Base-by-base conservation (phyloP, 2,888 invertebrate genomes). In the Sepioteuthis lessoniana region DNA sequence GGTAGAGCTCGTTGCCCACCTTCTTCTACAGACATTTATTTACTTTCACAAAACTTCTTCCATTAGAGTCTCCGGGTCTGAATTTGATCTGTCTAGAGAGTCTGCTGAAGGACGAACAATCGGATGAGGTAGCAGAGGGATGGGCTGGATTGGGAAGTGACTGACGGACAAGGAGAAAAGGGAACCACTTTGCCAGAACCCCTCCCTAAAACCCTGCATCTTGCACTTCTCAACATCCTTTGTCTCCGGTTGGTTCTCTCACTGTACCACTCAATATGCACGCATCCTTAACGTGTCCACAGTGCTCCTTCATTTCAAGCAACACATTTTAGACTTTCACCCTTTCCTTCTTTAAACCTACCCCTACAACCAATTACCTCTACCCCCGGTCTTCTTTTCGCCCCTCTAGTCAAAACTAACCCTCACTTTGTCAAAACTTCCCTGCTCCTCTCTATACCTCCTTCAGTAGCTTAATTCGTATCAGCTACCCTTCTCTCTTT, bases 161-260 rank as follows among this genome's bases (percentile, higher is more conserved):
- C 76, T 76, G 76, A n/a, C 76, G 76, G 76, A 76, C 76, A 35
- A 76, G 76, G 76, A 76, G 76, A 76, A 76, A 25, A n/a, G 19
- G n/a, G 76, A 35, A 76, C 76, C n/a, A 35, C 76, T 76, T 76
- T 76, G n/a, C 16, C 76, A 76, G 4, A 13, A 13, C 76, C 76
- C n/a, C n/a, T 76, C 76, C 76, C 76, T 76, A 76, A 76, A 76
- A 76, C 76, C n/a, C 76, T n/a, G 76, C 76, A 76, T 76, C n/a
- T 76, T 76, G 76, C n/a, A 19, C 76, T 10, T n/a, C 76, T 76
- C 76, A 16, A 76, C n/a, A 19, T 76, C 76, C n/a, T 76, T 76
- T 76, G 76, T 76, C 76, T n/a, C n/a, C 76, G 19, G n/a, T 76
- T 76, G 35, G 76, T 76, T 76, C 76, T 76, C n/a, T n/a, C 76